A percentile compares a stretch with the other conserved stretches of the same genome.
These are phyloP conservation scores for Megathymus violae DNA, from an alignment of 1,140 invertebrate genomes.

Conservation along the genomic window DNA sequence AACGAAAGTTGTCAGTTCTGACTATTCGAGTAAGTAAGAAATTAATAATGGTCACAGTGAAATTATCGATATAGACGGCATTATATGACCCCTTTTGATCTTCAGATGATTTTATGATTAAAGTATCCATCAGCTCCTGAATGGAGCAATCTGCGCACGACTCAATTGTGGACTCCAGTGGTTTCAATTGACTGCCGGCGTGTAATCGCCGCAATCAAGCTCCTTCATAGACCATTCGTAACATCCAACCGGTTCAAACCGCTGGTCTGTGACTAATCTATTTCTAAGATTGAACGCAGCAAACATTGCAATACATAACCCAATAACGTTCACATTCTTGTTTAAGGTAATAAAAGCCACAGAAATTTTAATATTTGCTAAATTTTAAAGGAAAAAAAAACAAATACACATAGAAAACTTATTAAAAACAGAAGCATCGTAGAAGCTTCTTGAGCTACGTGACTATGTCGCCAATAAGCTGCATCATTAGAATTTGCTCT, in stretches of 20 bases:
- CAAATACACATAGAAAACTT: neutral
- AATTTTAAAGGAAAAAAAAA: too few relatives aligned
- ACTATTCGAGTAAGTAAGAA: neutral
- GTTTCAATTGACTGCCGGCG: conserved; percentile 17
- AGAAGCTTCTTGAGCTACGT: too few relatives aligned
- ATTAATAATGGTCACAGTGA: neutral
- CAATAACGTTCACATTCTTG: too few relatives aligned
- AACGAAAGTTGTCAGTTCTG: neutral
- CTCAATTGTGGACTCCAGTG: conserved; percentile 7
- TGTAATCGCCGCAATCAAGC: conserved; percentile 14
- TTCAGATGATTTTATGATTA: neutral
- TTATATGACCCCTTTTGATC: conserved; percentile 8
- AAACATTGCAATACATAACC: too few relatives aligned
- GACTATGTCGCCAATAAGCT: too few relatives aligned
- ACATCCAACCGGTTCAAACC: neutral
- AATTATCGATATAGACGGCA: too few relatives aligned
- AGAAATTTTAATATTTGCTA: too few relatives aligned
- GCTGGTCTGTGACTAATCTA: neutral
- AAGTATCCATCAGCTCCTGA: conserved; percentile 3
- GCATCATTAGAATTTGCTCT: too few relatives aligned
- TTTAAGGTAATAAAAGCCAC: too few relatives aligned
- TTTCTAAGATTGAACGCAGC: neutral
- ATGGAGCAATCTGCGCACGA: conserved; percentile 17
- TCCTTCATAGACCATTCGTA: conserved; percentile 8
- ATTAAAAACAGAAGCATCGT: too few relatives aligned